Base-by-base conservation (phyloP, 2,888 invertebrate genomes). In the Cantharis flavilabris region DNA sequence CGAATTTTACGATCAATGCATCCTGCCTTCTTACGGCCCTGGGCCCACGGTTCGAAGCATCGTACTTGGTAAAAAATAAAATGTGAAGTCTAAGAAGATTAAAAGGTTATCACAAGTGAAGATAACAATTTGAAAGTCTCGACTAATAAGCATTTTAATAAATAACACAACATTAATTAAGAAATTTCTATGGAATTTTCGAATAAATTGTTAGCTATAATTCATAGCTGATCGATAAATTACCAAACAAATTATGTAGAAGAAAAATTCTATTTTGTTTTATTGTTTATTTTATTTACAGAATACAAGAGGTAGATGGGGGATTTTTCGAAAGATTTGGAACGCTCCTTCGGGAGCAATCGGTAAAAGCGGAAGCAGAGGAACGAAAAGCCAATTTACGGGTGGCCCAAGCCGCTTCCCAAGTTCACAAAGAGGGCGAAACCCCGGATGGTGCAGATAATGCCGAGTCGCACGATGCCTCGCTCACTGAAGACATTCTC, bases 321-420 rank as follows among this genome's bases (percentile, higher is more conserved):
- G 94, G 95, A 71, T 96, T 96, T 88, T 96, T 96, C 86, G 96
- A 96, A 87, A 94, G 94, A 84, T 94, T 96, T 83, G 95, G 95
- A 0, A 93, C 94, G 0, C 89, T 95, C 71, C 88, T 96, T 74
- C 91, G 92, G 72, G 93, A 93, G 85, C 90, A 89, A 0, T 91
- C 91, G n/a, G 90, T 90, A 82, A 90, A 89, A 79, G 92, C 92
- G 0, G 91, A 91, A 23, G 86, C 89, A 72, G 89, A 90, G 79
- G 91, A 93, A 80, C 78, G 84, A 33, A 80, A 83, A 70, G 87
- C 88, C 79, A 85, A 86, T 76, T 86, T 88, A 75, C 81, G 85
- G 73, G 84, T 86, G 4, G 88, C 88, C 0, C 84, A 85, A 76
- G 84, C 82, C 7, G 87, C 87, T n/a, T 87, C 86, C 9, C 77